Conservation (phyloP, 1,140 invertebrate genomes). For the Euschistus heros region DNA sequence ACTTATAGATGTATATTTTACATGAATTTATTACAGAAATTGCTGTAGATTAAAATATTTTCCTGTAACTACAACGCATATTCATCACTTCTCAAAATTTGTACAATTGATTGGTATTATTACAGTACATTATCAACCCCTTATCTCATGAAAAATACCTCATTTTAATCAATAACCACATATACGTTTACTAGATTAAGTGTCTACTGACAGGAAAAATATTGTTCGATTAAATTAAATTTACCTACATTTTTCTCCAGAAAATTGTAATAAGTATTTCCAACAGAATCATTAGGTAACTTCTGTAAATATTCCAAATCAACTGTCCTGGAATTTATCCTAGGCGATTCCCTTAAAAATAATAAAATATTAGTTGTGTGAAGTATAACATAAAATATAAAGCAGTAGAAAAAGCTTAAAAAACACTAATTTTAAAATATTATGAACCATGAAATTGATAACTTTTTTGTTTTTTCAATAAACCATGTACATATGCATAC, state of each 20-base stretch:
- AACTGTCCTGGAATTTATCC: conserved; percentile 75
- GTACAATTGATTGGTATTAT: no score
- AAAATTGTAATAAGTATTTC: conserved; percentile 73
- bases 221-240: not conserved
- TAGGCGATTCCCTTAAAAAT: conserved; percentile 53
- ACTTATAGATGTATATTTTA: no score
- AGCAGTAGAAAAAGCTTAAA: not conserved
- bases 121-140: no score
- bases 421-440: not conserved
- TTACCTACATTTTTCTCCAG: conserved; percentile 58
- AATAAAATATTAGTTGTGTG: not conserved
- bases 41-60: no score
- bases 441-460: not conserved
- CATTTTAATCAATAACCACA: no score
- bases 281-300: conserved; percentile 70
- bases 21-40: no score
- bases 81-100: no score
- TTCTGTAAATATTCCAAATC: conserved; percentile 58
- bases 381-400: not conserved
- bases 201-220: no score
- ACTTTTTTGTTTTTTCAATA: not conserved
- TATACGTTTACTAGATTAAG: no score
- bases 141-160: no score
- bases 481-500: conserved; percentile 24
- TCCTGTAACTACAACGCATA: no score